phyloP scores from a whole-genome alignment of 2,113 vertebrate genomes.

The Montifringilla adamsi region DNA sequence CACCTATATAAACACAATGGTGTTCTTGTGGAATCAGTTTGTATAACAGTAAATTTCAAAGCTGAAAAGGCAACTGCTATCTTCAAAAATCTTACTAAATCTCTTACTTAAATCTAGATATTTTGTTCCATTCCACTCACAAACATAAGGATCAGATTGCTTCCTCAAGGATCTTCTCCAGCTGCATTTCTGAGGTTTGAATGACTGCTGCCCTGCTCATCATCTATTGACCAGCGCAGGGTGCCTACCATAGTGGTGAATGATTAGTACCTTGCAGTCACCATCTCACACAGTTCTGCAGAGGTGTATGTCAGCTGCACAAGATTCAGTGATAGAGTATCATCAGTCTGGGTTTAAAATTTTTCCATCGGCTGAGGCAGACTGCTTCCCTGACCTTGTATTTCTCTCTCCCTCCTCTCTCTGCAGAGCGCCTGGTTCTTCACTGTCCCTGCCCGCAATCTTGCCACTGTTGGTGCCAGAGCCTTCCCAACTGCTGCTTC shows the following conservation, averaged over 20 bases:
- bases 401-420: background rate
- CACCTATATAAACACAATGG: background rate
- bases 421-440: background rate
- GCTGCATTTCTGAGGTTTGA: background rate
- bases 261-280: background rate
- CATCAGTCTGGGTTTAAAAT: background rate
- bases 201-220: background rate
- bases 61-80: background rate
- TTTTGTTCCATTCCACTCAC: background rate
- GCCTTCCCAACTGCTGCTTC: slow-evolving; percentile 43
- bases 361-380: slow-evolving; percentile 6
- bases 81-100: background rate
- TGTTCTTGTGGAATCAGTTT: background rate
- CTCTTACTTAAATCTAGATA: background rate
- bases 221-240: background rate
- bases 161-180: background rate
- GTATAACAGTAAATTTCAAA: background rate
- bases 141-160: background rate
- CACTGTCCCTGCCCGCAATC: background rate
- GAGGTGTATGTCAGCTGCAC: background rate
- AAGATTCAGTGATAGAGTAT: background rate
- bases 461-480: slow-evolving; percentile 48
- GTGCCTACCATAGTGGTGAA: background rate
- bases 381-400: slow-evolving; percentile 46
- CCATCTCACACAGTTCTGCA: background rate